Percentiles rank a stretch among this genome's conserved stretches.
Evolutionary conservation across 1,140 invertebrate genomes (phyloP).

Genomic region (Potamilus streckersoni): DNA sequence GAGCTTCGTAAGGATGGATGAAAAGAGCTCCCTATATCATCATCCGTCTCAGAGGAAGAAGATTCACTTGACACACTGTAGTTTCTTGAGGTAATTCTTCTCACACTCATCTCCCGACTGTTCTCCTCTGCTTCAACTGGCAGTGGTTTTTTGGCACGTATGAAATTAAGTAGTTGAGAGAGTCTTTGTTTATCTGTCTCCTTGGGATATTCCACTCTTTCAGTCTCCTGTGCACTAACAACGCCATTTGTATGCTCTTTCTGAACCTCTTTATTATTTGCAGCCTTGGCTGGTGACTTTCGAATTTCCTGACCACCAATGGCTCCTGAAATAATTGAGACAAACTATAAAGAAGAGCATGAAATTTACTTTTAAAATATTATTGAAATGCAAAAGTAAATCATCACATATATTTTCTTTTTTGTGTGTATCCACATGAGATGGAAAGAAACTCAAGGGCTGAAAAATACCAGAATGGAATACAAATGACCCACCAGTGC

Average conservation of each 20-base stretch:
- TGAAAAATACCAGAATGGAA: no score
- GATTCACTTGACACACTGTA: conserved; percentile 34
- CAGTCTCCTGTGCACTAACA: background rate
- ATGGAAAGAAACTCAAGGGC: no score
- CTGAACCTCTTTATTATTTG: conserved; percentile 6
- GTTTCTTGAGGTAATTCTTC: conserved; percentile 12
- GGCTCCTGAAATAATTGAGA: conserved; percentile 14
- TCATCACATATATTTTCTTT: no score
- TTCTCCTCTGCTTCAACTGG: background rate
- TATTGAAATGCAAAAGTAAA: no score
- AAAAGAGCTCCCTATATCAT: background rate
- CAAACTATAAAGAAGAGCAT: no score
- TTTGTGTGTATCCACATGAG: no score
- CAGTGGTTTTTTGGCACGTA: conserved; percentile 15
- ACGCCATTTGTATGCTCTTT: conserved; percentile 25
- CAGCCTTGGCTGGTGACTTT: conserved; percentile 1
- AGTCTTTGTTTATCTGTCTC: conserved; percentile 24
- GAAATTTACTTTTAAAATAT: no score
- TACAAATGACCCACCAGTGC: no score
- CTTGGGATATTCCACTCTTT: conserved; percentile 19
- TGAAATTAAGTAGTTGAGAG: conserved; percentile 22
- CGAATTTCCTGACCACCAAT: conserved; percentile 18
- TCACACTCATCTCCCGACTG: conserved; percentile 13
- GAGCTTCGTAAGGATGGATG: conserved; percentile 5
- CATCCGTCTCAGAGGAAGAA: conserved; percentile 13